Evolutionary conservation across 2,888 invertebrate species (phyloP), one percentile per base, ranked within the genome.

Genomic region (Megamerina dolium): DNA sequence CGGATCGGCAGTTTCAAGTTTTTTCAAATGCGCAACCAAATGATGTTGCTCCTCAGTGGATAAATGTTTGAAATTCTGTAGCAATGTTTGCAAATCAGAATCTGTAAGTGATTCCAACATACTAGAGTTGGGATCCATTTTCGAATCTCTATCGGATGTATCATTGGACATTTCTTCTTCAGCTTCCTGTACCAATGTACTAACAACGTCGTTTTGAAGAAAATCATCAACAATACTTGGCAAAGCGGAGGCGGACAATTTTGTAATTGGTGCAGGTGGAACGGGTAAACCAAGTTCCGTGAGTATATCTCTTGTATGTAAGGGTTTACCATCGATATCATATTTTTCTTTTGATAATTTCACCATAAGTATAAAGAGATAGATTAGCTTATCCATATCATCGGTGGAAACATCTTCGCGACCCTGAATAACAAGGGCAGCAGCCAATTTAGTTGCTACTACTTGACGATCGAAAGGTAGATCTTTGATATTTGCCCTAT

Each of bases 41-140:
- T 85, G 83, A 61, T 87, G 85, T 59, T 90, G 89, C 63, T 90
- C 89, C 50, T 87, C 86, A 1, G 81, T 79, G 0, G 83, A 83
- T 12, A 90, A 68, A 57, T 87, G 86, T 63, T 86, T 87, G 55
- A 85, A 85, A 61, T 88, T 89, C 64, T 87, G 85, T 43, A 90
- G 64, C 2, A 89, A 69, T 0, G 85, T 83, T 62, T 88, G 86
- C 35, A 90, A 66, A 58, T 90, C 89, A 0, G 83, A 80, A 63
- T 90, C 87, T 0, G 87, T 86, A 8, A 90, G 72, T 10, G 81
- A 82, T 54, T 87, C 87, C 79, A 87, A 82, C 41, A 77, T 72
- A 58, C 73, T 70, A 16, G 74, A 37, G 21, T 43, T 49, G 21
- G 35, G 27, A 31, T 48, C 62, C 35, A 70, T 51, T 48, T 52